Conservation (phyloP, 2,888 invertebrate species). For the Suillia variegata region DNA sequence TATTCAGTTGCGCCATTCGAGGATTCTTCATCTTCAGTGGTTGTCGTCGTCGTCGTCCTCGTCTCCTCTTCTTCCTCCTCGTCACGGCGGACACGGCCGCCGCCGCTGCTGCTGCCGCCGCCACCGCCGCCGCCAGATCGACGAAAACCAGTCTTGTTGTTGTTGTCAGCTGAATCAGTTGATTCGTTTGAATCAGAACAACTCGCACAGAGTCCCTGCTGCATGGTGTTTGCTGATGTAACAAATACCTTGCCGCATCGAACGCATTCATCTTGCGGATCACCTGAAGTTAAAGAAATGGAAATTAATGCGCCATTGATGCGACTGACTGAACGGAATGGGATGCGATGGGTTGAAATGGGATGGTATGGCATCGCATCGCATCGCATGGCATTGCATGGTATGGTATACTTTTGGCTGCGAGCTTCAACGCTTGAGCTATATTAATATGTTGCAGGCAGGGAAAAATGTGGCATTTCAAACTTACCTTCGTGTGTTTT, state of each 20-base stretch:
- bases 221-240: slow-evolving; percentile 50
- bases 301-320: slow-evolving; percentile 21
- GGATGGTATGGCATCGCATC: no score
- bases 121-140: slow-evolving; percentile 50
- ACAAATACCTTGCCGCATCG: slow-evolving; percentile 66
- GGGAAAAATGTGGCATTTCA: slow-evolving; percentile 19
- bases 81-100: no score
- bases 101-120: no score
- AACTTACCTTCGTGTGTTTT: slow-evolving; percentile 74
- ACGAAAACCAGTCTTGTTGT: slow-evolving; percentile 45
- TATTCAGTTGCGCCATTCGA: slow-evolving; percentile 55
- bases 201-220: slow-evolving; percentile 57
- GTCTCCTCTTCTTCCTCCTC: no score
- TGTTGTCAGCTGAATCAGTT: slow-evolving; percentile 40
- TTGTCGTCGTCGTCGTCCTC: no score
- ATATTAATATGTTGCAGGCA: no score
- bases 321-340: no score
- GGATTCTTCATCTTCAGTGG: slow-evolving; percentile 53
- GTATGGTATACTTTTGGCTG: no score
- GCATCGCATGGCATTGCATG: no score
- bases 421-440: no score
- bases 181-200: slow-evolving; percentile 47
- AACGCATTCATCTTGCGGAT: slow-evolving; percentile 67
- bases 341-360: no score
- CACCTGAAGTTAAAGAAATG: slow-evolving; percentile 59